Percentiles rank a stretch among this genome's conserved stretches.
Evolutionary conservation across 2,797 vertebrate genomes (phyloP).

Genomic region (Tragelaphus oryx): DNA sequence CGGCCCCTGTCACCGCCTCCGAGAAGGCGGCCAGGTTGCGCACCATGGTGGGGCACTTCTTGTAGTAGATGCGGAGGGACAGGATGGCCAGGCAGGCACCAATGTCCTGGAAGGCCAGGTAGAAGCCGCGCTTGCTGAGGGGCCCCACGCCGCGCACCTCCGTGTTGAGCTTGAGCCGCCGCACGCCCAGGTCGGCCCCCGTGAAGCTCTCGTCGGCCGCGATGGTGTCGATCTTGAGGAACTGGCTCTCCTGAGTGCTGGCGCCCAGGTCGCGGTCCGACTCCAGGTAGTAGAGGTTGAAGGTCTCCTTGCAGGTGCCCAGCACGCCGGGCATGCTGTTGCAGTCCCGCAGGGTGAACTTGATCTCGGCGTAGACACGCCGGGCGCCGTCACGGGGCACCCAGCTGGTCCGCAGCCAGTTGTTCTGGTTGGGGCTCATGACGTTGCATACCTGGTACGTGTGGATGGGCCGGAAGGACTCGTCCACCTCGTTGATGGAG

Average conservation of each 20-base stretch:
- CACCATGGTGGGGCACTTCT: slow-evolving; percentile 91
- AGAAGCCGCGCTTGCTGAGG: slow-evolving; percentile 91
- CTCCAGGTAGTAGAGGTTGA: slow-evolving; percentile 97
- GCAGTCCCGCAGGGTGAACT: slow-evolving; percentile 95
- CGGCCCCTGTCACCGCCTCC: slow-evolving; percentile 93
- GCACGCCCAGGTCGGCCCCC: slow-evolving; percentile 92
- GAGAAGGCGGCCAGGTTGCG: slow-evolving; percentile 95
- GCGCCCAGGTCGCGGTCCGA: slow-evolving; percentile 90
- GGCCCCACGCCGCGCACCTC: slow-evolving; percentile 95
- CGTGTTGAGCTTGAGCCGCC: slow-evolving; percentile 94
- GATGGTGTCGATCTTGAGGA: slow-evolving; percentile 96
- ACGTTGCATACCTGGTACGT: slow-evolving; percentile 99
- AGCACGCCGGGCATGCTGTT: slow-evolving; percentile 97
- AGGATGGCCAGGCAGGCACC: slow-evolving; percentile 96
- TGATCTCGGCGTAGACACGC: slow-evolving; percentile 95
- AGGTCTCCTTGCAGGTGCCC: slow-evolving; percentile 98
- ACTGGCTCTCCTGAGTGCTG: slow-evolving; percentile 92
- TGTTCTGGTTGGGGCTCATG: slow-evolving; percentile 98
- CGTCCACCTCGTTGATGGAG: slow-evolving; percentile 98
- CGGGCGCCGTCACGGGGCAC: slow-evolving; percentile 90
- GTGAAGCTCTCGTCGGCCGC: slow-evolving; percentile 98
- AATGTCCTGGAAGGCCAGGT: slow-evolving; percentile 97
- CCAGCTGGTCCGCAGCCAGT: slow-evolving; percentile 96
- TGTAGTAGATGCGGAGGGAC: slow-evolving; percentile 94
- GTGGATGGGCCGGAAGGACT: slow-evolving; percentile 96